Conservation (phyloP, 2,888 invertebrate genomes). For the Ferrisia virgata region DNA sequence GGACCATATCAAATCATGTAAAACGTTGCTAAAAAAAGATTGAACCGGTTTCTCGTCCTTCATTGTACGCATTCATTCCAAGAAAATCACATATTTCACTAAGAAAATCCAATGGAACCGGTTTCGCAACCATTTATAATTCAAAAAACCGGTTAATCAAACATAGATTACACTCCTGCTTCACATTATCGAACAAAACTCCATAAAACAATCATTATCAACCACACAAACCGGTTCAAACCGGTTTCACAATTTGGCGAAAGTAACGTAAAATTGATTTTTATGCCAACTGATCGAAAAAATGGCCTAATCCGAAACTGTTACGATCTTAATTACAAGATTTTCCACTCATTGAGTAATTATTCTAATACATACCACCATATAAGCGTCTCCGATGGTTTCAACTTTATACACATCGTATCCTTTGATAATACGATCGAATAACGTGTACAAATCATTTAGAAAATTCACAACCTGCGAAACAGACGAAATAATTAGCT, state of each 20-base stretch:
- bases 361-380: conserved; percentile 61
- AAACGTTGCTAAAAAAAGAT: no score
- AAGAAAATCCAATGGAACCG: no score
- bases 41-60: no score
- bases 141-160: no score
- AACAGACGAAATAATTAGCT: conserved; percentile 38
- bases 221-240: not conserved
- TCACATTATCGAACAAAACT: no score
- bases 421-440: conserved; percentile 92
- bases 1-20: no score
- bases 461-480: conserved; percentile 87
- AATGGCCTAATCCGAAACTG: not conserved
- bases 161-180: no score
- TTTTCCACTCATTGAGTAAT: not conserved
- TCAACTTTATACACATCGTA: conserved; percentile 98
- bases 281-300: not conserved
- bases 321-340: not conserved
- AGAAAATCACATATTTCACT: no score
- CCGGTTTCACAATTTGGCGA: not conserved
- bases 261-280: not conserved
- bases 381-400: conserved; percentile 83
- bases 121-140: no score
- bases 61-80: no score
- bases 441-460: conserved; percentile 95
- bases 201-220: no score